Evolutionary conservation across 2,797 vertebrate genomes (phyloP).

Genomic region (Macrochelys suwanniensis): DNA sequence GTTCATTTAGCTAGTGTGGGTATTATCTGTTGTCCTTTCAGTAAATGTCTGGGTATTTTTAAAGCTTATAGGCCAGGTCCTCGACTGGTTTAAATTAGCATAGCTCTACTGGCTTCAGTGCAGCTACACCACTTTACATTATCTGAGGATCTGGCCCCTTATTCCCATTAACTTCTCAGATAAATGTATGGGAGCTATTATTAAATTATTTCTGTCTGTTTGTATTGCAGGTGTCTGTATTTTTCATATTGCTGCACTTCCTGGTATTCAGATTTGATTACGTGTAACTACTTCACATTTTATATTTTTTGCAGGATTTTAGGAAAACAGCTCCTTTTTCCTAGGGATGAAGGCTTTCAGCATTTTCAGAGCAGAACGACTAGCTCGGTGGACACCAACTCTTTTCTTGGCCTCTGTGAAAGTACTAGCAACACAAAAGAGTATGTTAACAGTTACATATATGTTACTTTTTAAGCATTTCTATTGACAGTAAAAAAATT

Average conservation of each 20-base stretch:
- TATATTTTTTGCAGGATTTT: constrained; percentile 79
- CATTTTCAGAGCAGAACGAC: constrained; percentile 78
- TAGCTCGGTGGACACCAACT: not conserved
- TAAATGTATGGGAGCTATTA: not conserved
- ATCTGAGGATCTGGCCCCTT: not conserved
- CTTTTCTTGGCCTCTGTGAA: constrained; percentile 47
- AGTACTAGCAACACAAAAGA: constrained; percentile 68
- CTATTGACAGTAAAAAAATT: not conserved
- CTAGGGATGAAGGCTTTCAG: constrained; percentile 86
- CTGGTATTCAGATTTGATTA: not conserved
- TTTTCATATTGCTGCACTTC: fast-evolving
- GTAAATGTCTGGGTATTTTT: not conserved
- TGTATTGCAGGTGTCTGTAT: not conserved
- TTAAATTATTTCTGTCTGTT: not conserved
- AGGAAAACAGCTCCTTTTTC: constrained; percentile 84
- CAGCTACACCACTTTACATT: not conserved
- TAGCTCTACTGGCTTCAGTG: not conserved
- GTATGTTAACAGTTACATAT: constrained; percentile 75
- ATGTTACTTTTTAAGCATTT: constrained; percentile 16
- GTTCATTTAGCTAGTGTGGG: not conserved
- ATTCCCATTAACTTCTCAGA: not conserved
- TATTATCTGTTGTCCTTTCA: not conserved
- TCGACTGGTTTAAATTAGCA: not conserved
- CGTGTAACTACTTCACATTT: not conserved
- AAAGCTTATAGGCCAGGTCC: not conserved